Percentiles rank a stretch among this genome's conserved stretches.
phyloP scores from a whole-genome alignment of 2,797 vertebrate species.

The Hoplostethus mediterraneus region DNA sequence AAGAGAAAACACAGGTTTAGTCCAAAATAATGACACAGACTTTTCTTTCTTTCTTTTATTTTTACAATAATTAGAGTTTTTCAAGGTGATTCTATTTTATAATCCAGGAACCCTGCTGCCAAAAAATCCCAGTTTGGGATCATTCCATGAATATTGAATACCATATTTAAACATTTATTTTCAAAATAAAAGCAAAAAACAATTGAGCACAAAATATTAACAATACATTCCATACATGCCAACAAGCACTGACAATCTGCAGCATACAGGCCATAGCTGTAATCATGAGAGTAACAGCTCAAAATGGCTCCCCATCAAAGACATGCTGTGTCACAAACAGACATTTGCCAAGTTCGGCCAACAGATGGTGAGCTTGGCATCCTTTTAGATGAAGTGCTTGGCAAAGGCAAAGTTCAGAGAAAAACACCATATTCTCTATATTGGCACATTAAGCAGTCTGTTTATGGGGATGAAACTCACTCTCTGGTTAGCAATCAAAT shows the following conservation, averaged over 20 bases:
- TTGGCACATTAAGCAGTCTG: slow-evolving; percentile 9
- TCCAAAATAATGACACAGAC: background rate
- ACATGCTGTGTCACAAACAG: slow-evolving; percentile 51
- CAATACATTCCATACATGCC: background rate
- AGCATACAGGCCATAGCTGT: background rate
- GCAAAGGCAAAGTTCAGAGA: slow-evolving; percentile 59
- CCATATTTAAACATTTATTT: background rate
- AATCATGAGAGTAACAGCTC: slow-evolving; percentile 31
- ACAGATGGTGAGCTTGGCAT: slow-evolving; percentile 76
- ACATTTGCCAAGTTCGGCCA: slow-evolving; percentile 55
- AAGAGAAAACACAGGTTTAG: too few species aligned
- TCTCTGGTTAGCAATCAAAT: slow-evolving; percentile 12
- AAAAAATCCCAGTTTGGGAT: too few species aligned
- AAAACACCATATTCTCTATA: slow-evolving; percentile 36
- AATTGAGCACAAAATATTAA: too few species aligned
- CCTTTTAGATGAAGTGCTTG: slow-evolving; percentile 46
- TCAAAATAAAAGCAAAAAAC: background rate
- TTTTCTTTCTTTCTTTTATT: background rate
- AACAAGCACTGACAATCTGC: background rate
- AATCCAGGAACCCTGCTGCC: too few species aligned
- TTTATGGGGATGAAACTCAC: slow-evolving; percentile 29
- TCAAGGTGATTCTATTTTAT: too few species aligned
- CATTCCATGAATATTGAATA: too few species aligned
- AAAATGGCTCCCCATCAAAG: slow-evolving; percentile 64
- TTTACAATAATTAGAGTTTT: too few species aligned